phyloP scores from a whole-genome alignment of 2,888 invertebrate genomes.

The Xiphydria camelus region DNA sequence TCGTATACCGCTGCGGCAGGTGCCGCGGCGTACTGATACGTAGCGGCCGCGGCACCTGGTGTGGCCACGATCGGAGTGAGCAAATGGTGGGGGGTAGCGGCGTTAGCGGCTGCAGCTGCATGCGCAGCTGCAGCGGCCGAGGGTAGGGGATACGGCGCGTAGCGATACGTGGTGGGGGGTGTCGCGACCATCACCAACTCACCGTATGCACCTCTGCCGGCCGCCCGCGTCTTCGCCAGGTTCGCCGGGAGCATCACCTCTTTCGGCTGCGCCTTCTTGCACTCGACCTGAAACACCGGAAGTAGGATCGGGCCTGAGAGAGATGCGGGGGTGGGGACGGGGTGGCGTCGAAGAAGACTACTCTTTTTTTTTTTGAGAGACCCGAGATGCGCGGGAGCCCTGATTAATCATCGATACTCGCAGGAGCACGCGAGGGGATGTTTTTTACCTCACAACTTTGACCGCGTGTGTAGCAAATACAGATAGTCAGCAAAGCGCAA shows the following conservation, averaged over 20 bases:
- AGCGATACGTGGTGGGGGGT: constrained; percentile 62
- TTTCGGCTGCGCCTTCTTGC: constrained; percentile 99
- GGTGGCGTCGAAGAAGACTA: no score
- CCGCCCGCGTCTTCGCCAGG: constrained; percentile 92
- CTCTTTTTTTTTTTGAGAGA: no score
- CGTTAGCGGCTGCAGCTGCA: constrained; percentile 40
- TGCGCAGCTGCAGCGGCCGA: constrained; percentile 54
- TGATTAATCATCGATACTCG: no score
- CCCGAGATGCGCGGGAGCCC: no score
- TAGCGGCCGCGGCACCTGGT: constrained; percentile 45
- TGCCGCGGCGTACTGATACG: constrained; percentile 47
- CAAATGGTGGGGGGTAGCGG: constrained; percentile 45
- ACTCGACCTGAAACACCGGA: constrained; percentile 95
- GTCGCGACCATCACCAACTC: constrained; percentile 89
- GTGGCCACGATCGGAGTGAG: constrained; percentile 49
- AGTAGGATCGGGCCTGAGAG: no score
- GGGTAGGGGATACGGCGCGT: constrained; percentile 55
- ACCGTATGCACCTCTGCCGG: constrained; percentile 96
- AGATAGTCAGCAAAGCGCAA: constrained; percentile 39
- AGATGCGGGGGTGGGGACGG: no score
- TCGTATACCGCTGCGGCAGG: constrained; percentile 58
- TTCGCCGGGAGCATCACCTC: constrained; percentile 99
- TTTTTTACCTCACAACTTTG: no score
- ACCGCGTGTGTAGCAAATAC: constrained; percentile 45
- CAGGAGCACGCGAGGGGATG: no score